A percentile compares a stretch with the other conserved stretches of the same genome.
These are phyloP conservation scores for Echinarachnius parma DNA, from an alignment of 53 echinoderm and acorn worm genomes.

Conservation along the genomic window DNA sequence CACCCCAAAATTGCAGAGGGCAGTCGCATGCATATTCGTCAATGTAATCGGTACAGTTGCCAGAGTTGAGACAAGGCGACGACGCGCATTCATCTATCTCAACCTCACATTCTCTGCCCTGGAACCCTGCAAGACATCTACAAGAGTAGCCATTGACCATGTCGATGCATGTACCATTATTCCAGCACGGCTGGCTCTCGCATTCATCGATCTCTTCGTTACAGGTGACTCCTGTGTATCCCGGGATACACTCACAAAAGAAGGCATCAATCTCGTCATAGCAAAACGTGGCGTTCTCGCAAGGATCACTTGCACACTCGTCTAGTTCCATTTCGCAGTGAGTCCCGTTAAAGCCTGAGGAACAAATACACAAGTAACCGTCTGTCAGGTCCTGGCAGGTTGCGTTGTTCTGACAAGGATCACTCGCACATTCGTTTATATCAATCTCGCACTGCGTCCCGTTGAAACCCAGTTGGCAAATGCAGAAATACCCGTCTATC, in stretches of 20 bases:
- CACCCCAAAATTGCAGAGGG: slow-evolving; percentile 47
- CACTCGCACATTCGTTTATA: slow-evolving; percentile 46
- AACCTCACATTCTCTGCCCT: slow-evolving; percentile 11
- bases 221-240: slow-evolving; percentile 62
- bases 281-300: slow-evolving; percentile 61
- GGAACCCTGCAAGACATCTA: slow-evolving; percentile 11
- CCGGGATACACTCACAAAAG: slow-evolving; percentile 51
- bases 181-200: slow-evolving; percentile 44
- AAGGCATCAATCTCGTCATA: slow-evolving; percentile 47
- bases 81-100: slow-evolving; percentile 51
- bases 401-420: slow-evolving; percentile 52
- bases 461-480: slow-evolving; percentile 22
- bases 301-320: slow-evolving; percentile 68
- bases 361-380: slow-evolving; percentile 59
- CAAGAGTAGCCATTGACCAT: slow-evolving; percentile 16
- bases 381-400: slow-evolving; percentile 48
- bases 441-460: slow-evolving; percentile 26
- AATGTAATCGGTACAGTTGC: slow-evolving; percentile 51
- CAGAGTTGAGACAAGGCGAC: slow-evolving; percentile 44
- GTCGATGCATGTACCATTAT: slow-evolving; percentile 45
- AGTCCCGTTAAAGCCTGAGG: slow-evolving; percentile 62
- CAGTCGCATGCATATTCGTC: slow-evolving; percentile 59
- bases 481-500: slow-evolving; percentile 28
- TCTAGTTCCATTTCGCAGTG: slow-evolving; percentile 69
- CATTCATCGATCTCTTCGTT: slow-evolving; percentile 69